Conservation (phyloP, 2,113 vertebrate genomes). For the Condylura cristata region DNA sequence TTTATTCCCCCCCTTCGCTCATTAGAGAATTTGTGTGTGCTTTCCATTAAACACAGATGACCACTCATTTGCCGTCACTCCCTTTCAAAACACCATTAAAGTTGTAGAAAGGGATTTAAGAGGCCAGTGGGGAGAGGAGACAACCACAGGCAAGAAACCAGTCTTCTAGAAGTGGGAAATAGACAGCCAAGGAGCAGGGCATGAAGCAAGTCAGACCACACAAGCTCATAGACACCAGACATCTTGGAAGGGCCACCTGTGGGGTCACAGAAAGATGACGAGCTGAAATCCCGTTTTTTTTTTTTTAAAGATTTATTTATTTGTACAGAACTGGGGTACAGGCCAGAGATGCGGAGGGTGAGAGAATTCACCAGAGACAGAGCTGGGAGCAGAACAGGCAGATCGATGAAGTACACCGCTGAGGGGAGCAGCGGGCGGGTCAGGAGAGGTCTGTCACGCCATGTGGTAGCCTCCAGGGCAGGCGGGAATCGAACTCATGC, state of each 20-base stretch:
- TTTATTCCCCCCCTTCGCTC: not conserved
- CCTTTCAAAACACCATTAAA: conserved; percentile 52
- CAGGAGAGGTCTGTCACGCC: not conserved
- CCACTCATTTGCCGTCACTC: not conserved
- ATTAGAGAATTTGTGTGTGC: conserved; percentile 27
- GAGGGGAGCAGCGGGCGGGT: too few relatives aligned
- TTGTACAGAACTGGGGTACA: too few relatives aligned
- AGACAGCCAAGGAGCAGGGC: not conserved
- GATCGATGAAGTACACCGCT: too few relatives aligned
- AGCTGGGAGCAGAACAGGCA: too few relatives aligned
- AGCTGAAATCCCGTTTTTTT: not conserved
- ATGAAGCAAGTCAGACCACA: not conserved
- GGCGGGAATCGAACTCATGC: too few relatives aligned
- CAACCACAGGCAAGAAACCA: not conserved
- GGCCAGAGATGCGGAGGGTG: too few relatives aligned
- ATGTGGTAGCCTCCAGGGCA: too few relatives aligned
- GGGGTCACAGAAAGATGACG: not conserved
- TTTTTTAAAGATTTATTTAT: too few relatives aligned
- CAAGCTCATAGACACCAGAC: not conserved
- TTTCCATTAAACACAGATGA: conserved; percentile 54
- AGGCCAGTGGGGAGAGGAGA: not conserved
- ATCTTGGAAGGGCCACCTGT: accelerated
- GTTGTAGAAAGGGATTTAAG: conserved; percentile 30
- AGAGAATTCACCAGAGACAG: too few relatives aligned
- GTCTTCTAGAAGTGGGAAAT: not conserved